Evolutionary conservation across 2,888 invertebrate species (phyloP), one percentile per base, ranked within the genome.

Genomic region (Agonopterix subpropinquella): DNA sequence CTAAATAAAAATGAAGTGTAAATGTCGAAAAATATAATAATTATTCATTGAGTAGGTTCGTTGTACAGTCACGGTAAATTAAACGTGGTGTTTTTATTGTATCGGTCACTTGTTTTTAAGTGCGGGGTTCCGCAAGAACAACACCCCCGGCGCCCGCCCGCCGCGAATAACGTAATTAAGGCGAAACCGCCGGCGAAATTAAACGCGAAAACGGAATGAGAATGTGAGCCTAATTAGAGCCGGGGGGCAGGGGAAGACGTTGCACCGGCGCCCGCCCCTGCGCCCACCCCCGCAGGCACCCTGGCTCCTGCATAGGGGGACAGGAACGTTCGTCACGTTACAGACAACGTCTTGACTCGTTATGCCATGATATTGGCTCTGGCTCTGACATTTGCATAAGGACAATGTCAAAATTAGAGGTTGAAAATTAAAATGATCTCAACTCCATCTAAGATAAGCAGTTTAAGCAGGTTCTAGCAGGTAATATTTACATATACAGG

Each of bases 191-290:
- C 74, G 75, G 79, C 82, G 75, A 87, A 90, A 90, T 90, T 89
- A 89, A 89, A 90, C 86, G 88, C 83, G 87, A 87, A 88, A 89
- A 89, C 86, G 83, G 84, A 89, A 89, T 83, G 89, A 88, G 89
- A 90, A 90, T 89, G 86, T 89, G 88, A 87, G 86, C 82, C 89
- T 90, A 90, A 90, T 90, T 90, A 90, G 89, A 84, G 82, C 73
- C 74, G 78, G 75, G 81, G 61, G 28, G 63, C 54, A 66, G 72
- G 71, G 65, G 66, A 65, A 66, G 72, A 70, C 67, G 72, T 55
- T 74, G 70, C 73, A 68, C 62, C 62, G 61, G 60, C 57, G 53
- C 58, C 57, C 58, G 41, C 47, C 47, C 51, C 52, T 46, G 43
- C 53, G 43, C 52, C 49, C 47, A 18, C 52, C 47, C 52, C 49